Percentiles rank a stretch among this genome's conserved stretches.
phyloP scores from a whole-genome alignment of 1,140 invertebrate genomes.

The Trichomalopsis sarcophagae region DNA sequence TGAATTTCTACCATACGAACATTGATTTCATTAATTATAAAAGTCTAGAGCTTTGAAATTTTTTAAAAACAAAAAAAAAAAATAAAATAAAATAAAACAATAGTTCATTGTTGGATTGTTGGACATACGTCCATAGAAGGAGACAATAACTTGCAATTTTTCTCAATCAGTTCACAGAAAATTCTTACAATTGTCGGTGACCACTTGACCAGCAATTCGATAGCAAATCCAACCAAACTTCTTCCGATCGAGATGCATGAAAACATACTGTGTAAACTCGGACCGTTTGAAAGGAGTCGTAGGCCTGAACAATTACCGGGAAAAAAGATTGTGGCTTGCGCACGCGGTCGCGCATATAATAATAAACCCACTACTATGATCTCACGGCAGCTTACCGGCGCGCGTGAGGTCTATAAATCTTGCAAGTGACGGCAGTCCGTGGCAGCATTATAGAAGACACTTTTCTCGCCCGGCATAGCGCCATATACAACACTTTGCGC shows the following conservation, averaged over 20 bases:
- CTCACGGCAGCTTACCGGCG: not conserved
- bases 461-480: not conserved
- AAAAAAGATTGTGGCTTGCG: not conserved
- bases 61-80: no score
- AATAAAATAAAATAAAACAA: no score
- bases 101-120: no score
- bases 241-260: not conserved
- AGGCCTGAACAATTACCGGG: no score
- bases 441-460: not conserved
- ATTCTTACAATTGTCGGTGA: not conserved
- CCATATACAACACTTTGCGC: not conserved
- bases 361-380: not conserved
- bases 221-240: not conserved
- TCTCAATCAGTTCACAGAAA: no score
- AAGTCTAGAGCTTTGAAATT: no score
- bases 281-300: no score
- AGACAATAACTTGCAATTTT: no score
- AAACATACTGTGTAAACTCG: not conserved
- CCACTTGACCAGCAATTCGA: not conserved
- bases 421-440: not conserved
- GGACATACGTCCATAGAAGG: no score
- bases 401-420: slow-evolving; percentile 6
- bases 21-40: no score
- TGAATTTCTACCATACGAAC: no score
- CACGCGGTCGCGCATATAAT: not conserved